phyloP scores from a whole-genome alignment of 1,140 invertebrate genomes.

The Probaryconus sp. region DNA sequence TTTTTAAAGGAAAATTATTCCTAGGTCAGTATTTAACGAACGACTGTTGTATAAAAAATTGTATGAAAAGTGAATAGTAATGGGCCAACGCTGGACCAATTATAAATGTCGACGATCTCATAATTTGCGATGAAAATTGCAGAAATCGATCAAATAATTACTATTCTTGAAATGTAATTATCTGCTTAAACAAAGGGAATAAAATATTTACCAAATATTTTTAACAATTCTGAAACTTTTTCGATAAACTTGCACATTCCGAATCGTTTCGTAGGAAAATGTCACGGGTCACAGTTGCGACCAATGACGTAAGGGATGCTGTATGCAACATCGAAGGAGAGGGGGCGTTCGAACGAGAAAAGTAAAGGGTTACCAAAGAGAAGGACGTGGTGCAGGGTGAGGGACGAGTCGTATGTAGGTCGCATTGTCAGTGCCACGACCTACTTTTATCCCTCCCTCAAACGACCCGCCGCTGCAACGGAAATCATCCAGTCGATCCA shows the following conservation, averaged over 20 bases:
- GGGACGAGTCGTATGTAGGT: slow-evolving; percentile 64
- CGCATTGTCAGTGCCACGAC: slow-evolving; percentile 70
- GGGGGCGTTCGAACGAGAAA: slow-evolving; percentile 23
- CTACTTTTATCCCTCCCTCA: slow-evolving; percentile 45
- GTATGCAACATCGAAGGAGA: slow-evolving; percentile 21
- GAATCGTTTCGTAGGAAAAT: slow-evolving; percentile 49
- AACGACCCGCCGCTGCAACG: slow-evolving; percentile 25
- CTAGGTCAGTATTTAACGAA: no score
- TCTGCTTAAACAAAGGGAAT: no score
- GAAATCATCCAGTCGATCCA: slow-evolving; percentile 50
- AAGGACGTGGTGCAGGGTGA: slow-evolving; percentile 8
- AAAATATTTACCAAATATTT: slow-evolving; percentile 15
- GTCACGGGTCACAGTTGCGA: slow-evolving; percentile 54
- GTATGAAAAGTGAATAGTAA: no score
- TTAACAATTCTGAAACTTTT: slow-evolving; percentile 18
- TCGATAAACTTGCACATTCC: slow-evolving; percentile 27
- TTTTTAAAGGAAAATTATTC: no score
- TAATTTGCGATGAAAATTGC: no score
- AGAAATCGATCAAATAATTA: no score
- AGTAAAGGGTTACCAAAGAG: slow-evolving; percentile 49
- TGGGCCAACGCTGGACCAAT: no score
- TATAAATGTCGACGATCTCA: no score
- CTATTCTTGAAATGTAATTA: no score
- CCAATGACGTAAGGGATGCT: slow-evolving; percentile 60
- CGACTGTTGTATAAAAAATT: no score